These are phyloP conservation scores for Orestias chungarensis DNA, from an alignment of 2,797 vertebrate species.

Conservation along the genomic window DNA sequence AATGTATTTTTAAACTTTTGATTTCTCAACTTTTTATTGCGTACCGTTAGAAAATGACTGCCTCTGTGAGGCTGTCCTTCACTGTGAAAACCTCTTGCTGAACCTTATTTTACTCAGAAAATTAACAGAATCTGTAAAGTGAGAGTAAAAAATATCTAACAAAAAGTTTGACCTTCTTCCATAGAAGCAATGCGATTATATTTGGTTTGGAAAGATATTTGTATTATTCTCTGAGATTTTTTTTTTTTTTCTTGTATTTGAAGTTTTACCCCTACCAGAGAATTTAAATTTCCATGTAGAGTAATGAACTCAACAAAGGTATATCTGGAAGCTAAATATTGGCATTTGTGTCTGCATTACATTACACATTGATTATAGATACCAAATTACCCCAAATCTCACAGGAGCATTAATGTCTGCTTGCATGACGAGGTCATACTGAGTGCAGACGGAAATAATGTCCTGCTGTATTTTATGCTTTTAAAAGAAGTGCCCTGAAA, in stretches of 20 bases:
- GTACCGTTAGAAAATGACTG: background rate
- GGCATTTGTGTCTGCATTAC: constrained; percentile 32
- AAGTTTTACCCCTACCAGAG: background rate
- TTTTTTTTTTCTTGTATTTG: background rate
- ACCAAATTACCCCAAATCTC: constrained; percentile 26
- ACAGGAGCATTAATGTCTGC: constrained; percentile 47
- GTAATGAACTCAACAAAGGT: constrained; percentile 32
- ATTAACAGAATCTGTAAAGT: background rate
- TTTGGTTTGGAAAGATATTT: background rate
- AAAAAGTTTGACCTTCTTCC: background rate
- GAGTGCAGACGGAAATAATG: constrained; percentile 35
- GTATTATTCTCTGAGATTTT: background rate
- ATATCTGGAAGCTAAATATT: constrained; percentile 43
- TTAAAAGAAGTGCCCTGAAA: constrained; percentile 40
- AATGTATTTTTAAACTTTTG: background rate
- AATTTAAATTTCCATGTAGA: constrained; percentile 20
- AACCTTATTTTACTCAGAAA: background rate
- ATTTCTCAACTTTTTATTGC: background rate
- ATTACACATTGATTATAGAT: constrained; percentile 26
- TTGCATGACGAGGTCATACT: constrained; percentile 32
- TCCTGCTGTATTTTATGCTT: constrained; percentile 25
- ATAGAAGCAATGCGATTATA: background rate
- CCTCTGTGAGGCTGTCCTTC: background rate
- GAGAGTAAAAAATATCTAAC: background rate
- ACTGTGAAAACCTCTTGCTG: background rate